These are phyloP conservation scores for Orientallactaga bullata DNA, from an alignment of 2,113 vertebrate species.

Conservation along the genomic window DNA sequence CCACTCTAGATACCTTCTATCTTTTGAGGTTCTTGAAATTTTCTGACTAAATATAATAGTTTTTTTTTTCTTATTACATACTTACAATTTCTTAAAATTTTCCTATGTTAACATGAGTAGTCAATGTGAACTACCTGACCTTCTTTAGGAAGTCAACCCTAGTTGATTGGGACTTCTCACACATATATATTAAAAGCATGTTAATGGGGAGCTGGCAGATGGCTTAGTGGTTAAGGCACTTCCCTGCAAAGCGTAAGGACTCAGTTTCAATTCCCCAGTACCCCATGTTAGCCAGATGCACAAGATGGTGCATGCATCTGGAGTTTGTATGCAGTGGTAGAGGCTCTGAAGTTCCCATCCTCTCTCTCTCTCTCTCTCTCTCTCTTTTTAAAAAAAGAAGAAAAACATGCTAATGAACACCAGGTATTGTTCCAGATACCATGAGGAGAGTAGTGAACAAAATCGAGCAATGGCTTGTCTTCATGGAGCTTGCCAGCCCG, in stretches of 20 bases:
- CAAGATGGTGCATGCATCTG: no score
- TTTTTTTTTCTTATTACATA: background rate
- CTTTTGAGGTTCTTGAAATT: background rate
- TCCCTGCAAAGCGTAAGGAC: no score
- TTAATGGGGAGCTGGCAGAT: no score
- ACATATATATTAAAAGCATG: background rate
- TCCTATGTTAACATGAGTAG: background rate
- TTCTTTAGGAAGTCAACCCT: background rate
- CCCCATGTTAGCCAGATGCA: no score
- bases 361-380: no score
- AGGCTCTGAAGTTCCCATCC: no score
- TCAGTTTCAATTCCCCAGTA: no score
- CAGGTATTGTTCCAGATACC: background rate
- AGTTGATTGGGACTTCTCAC: background rate
- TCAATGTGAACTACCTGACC: background rate
- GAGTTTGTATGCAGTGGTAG: no score
- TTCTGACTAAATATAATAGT: background rate
- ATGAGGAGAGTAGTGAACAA: background rate
- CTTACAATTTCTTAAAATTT: background rate
- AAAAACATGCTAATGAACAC: background rate
- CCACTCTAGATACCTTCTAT: background rate
- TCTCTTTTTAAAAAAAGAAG: no score
- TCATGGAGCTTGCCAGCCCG: background rate
- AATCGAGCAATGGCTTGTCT: background rate
- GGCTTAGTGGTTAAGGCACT: no score